Conservation (phyloP, 2,797 vertebrate genomes). For the Malurus splendens region DNA sequence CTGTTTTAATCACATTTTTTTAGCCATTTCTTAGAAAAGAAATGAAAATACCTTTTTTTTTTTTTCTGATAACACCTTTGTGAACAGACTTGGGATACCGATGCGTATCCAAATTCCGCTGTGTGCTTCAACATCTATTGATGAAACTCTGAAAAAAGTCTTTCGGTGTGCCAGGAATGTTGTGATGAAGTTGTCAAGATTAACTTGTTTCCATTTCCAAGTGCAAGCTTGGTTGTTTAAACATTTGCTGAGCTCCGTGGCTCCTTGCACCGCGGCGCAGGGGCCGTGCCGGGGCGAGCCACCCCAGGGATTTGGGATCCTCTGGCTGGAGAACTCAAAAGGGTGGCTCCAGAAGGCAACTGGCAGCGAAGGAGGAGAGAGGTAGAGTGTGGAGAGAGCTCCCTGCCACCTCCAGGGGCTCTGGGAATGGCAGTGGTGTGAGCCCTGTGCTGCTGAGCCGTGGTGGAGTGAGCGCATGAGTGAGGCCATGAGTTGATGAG, state of each 20-base stretch:
- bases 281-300: background rate
- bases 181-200: background rate
- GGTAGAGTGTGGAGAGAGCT: conserved; percentile 14
- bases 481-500: background rate
- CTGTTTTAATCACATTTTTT: background rate
- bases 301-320: conserved; percentile 13
- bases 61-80: background rate
- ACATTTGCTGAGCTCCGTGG: conserved; percentile 26
- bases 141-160: background rate
- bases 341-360: conserved; percentile 36
- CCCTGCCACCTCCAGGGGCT: background rate
- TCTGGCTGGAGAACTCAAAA: conserved; percentile 19
- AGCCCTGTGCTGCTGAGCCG: conserved; percentile 33
- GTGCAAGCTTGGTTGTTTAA: conserved; percentile 32
- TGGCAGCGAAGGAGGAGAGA: conserved; percentile 27
- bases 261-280: background rate
- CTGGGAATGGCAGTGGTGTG: background rate
- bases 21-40: background rate
- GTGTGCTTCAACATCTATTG: background rate
- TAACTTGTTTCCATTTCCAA: conserved; percentile 47
- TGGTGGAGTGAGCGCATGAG: background rate
- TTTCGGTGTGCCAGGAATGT: background rate
- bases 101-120: accelerated
- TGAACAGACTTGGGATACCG: background rate
- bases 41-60: background rate